A percentile compares a stretch with the other conserved stretches of the same genome.
Evolutionary conservation across 1,140 invertebrate genomes (phyloP).

Genomic region (Helicoverpa armigera): DNA sequence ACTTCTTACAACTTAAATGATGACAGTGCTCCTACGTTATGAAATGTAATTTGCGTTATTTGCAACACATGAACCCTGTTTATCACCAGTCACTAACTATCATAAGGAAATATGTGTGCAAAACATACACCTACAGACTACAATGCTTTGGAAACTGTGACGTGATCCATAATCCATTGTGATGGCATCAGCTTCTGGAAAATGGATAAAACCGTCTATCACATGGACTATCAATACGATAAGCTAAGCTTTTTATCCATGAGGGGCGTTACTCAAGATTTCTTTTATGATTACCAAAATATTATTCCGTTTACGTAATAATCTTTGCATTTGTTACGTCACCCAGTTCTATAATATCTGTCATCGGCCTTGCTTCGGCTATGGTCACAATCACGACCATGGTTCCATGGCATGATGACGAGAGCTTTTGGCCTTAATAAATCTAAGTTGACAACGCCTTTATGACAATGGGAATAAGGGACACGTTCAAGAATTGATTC

Average conservation of each 20-base stretch:
- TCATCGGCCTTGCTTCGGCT: slow-evolving; percentile 42
- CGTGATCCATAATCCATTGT: slow-evolving; percentile 4
- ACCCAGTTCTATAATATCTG: slow-evolving; percentile 30
- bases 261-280: not conserved
- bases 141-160: slow-evolving; percentile 18
- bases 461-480: slow-evolving; percentile 24
- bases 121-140: slow-evolving; percentile 14
- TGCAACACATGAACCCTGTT: not conserved
- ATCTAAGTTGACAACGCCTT: slow-evolving; percentile 1
- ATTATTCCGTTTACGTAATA: slow-evolving; percentile 33
- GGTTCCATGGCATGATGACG: slow-evolving; percentile 44
- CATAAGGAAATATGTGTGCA: slow-evolving; percentile 9
- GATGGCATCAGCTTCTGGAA: slow-evolving; percentile 20
- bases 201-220: not conserved
- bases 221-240: not conserved
- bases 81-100: slow-evolving; percentile 22
- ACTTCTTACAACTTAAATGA: too few species aligned
- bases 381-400: slow-evolving; percentile 50
- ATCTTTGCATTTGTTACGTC: slow-evolving; percentile 37
- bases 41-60: not conserved
- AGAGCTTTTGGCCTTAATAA: slow-evolving; percentile 47
- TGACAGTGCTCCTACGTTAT: not conserved
- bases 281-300: slow-evolving; percentile 7
- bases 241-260: not conserved
- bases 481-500: slow-evolving; percentile 13